Evolutionary conservation across 1,140 invertebrate genomes (phyloP), one percentile per base, ranked within the genome.

Genomic region (Drosophila persimilis): DNA sequence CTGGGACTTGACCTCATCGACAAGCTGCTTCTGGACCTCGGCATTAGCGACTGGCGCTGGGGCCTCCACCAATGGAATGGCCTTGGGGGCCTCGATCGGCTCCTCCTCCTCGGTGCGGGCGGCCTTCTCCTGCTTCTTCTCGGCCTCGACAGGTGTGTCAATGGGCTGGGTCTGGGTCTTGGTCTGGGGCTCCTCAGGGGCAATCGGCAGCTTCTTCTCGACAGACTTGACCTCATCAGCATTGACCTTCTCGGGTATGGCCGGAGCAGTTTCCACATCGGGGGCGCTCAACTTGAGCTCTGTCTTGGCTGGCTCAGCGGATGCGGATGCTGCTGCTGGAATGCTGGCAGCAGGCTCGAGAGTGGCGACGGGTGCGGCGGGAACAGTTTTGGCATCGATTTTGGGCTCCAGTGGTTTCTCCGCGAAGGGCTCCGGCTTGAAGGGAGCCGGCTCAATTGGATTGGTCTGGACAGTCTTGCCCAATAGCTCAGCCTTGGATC

Each of bases 71-170:
- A 72, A 51, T 6, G 75, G 73, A 48, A 85, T 63, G 6, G 83
- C 74, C 35, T 86, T 80, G 45, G 67, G 59, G 6, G 78, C 77
- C 62, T 85, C 70, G 13, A 64, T 11, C 24, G 70, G 63, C 72
- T 75, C 58, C 46, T 75, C 58, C 46, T 75, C 48, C 17, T 84
- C 80, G 26, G 74, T 73, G 74, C 80, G 80, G 8, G 66, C 66
- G n/a, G 75, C 56, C 46, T 80, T 80, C 46, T 80, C 74, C 56
- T 81, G 62, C 51, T 80, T 80, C 58, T 73, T 64, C 22, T 59
- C 62, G 22, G 58, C 45, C 24, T 77, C 74, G 5, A 29, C 44
- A n/a, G 58, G 44, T 48, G 73, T 55, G 17, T 76, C 73, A 45
- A 72, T 71, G 24, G 45, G 13, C 60, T 65, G 44, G 50, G 45